Base-by-base conservation (phyloP, 2,113 vertebrate species). In the Oryzias celebensis region DNA sequence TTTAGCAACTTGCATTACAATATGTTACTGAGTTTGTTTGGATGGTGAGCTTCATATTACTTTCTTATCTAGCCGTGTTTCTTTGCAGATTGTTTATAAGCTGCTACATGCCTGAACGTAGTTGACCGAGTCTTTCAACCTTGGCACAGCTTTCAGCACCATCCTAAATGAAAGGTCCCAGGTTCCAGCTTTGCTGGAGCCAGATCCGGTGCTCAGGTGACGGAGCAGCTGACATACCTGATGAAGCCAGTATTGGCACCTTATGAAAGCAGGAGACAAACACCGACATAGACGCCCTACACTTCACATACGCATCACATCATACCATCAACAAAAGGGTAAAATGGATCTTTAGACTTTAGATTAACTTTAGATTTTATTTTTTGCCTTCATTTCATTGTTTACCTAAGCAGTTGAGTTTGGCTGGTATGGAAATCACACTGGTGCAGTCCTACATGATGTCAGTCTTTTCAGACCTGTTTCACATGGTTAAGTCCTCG, bases 61-160 rank as follows among this genome's bases (percentile, higher is more conserved):
- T 66, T 71, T 76, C 20, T 8, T 2, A 16, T 59, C 15, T 63
- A 14, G 18, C 31, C 0, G 23, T 5, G 36, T 51, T 10, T 68
- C 44, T 47, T 45, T 54, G 61, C 56, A 22, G 13, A 53, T 77
- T 58, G 57, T 83, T 48, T 51, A 66, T 70, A 36, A 81, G 72
- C 73, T 75, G 73, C 62, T 68, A 15, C 62, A 68, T 81, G 83
- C 68, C 82, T 77, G 67, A 65, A 58, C 71, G 71, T 36, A 31
- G 59, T 62, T 87, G 86, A 88, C 87, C 78, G 79, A 87, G 87
- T 87, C 84, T 87, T 71, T 82, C 68, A 72, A 78, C 81, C 84
- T 81, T 77, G 55, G 71, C 60, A 53, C 53, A 80, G 81, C 87
- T 88, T 89, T 88, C 84, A 88, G 77, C 82, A 46, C 81, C 80